Base-by-base conservation (phyloP, 1,140 invertebrate genomes). In the Episyrphus balteatus region DNA sequence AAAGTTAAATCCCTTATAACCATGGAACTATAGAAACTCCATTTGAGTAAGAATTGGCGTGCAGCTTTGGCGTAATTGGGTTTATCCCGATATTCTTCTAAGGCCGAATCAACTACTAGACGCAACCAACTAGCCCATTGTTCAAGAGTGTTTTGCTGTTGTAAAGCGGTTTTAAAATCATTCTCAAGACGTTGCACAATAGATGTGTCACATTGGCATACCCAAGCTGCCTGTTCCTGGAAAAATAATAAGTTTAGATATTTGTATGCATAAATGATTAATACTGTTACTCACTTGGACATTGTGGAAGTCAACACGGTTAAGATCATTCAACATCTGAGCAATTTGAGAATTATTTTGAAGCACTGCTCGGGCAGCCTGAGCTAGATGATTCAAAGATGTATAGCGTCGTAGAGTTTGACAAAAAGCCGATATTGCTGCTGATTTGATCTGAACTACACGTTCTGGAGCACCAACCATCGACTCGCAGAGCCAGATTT, bases 11-110 rank as follows among this genome's bases (percentile, higher is more conserved):
- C 93, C 31, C 93, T 74, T 56, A 98, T 95, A 13, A 98, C 88
- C 83, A 96, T 91, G 21, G 92, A 96, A 73, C 91, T 95, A 71
- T 98, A 99, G 77, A 98, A 99, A 48, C 91, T 96, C 96, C 96
- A 99, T 72, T 98, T 96, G 32, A 98, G 80, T 47, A 99, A 76
- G 74, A 99, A 95, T 66, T 97, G 88, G 26, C 89, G 77, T 12
- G 88, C 90, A 51, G 89, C 87, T 68, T 88, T 86, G n/a, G 88
- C 83, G 74, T 92, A 96, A 50, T 79, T 83, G 18, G 85, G 75
- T 59, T 86, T 85, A 7, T 83, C 83, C 63, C 90, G 84, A 66
- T 92, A 89, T 48, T 88, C 86, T 58, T 90, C 86, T 43, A 98
- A 77, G 34, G 91, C 88, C 57, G 81, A 79, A 53, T 87, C 83